phyloP scores from a whole-genome alignment of 2,888 invertebrate species.

The Rhamnusium bicolor region DNA sequence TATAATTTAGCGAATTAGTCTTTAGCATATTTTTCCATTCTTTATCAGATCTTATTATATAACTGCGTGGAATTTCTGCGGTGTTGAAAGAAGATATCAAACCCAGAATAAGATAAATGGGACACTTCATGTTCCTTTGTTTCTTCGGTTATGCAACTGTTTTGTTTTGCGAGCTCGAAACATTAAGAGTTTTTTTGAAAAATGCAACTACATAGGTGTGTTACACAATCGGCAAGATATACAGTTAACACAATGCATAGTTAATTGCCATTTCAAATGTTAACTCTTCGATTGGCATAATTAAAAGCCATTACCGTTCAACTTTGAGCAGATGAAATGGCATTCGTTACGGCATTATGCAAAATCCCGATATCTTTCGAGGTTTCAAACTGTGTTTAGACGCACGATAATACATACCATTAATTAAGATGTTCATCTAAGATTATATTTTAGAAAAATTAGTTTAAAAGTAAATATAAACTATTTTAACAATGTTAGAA shows the following conservation, averaged over 20 bases:
- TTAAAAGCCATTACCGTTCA: conserved; percentile 38
- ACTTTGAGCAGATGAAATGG: conserved; percentile 28
- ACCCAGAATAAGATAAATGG: not conserved
- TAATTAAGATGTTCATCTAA: conserved; percentile 19
- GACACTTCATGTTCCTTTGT: not conserved
- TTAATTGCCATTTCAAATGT: conserved; percentile 36
- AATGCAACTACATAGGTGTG: not conserved
- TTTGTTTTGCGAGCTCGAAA: not conserved
- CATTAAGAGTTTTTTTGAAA: conserved; percentile 1
- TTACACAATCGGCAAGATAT: conserved; percentile 3
- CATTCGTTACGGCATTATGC: conserved; percentile 27
- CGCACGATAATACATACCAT: conserved; percentile 6
- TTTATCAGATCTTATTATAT: not conserved
- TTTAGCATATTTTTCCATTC: not conserved
- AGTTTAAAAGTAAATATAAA: not conserved
- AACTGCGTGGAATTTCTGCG: not conserved
- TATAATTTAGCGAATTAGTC: too few species aligned
- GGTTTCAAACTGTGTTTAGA: conserved; percentile 13
- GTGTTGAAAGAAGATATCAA: not conserved
- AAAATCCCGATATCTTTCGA: conserved; percentile 21
- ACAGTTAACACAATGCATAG: conserved; percentile 30
- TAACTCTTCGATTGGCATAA: conserved; percentile 37
- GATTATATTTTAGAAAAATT: conserved; percentile 1
- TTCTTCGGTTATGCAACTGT: not conserved
- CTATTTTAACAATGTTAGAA: not conserved